Conservation (phyloP, 2,797 vertebrate genomes). For the Chaunax sp. region DNA sequence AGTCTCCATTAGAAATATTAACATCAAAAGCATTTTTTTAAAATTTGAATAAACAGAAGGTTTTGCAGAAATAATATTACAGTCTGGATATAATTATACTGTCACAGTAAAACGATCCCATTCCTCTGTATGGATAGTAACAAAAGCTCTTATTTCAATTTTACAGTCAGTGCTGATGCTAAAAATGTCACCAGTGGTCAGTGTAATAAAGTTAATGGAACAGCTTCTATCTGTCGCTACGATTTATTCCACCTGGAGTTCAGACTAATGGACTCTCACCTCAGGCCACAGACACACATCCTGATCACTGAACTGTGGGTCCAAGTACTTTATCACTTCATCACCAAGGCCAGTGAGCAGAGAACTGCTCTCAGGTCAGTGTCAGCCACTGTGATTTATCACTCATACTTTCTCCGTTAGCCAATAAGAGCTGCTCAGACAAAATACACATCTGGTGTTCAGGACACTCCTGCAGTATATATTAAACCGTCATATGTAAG, state of each 20-base stretch:
- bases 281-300: constrained; percentile 39
- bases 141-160: neutral
- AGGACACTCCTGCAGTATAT: too few species aligned
- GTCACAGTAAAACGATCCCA: too few species aligned
- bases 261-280: constrained; percentile 59
- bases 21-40: neutral
- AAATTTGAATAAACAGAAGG: too few species aligned
- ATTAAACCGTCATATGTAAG: accelerated
- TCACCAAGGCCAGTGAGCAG: constrained; percentile 36
- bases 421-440: constrained; percentile 2
- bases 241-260: constrained; percentile 49
- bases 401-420: constrained; percentile 8
- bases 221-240: constrained; percentile 38
- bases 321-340: constrained; percentile 53
- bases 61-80: too few species aligned
- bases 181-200: constrained; percentile 10
- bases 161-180: constrained; percentile 2
- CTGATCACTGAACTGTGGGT: constrained; percentile 49
- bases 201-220: constrained; percentile 40
- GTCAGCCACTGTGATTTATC: constrained; percentile 39
- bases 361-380: constrained; percentile 30
- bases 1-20: neutral
- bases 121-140: too few species aligned
- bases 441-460: neutral
- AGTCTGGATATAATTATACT: too few species aligned